Conservation (phyloP, 2,888 invertebrate genomes). For the Theodoxus fluviatilis region DNA sequence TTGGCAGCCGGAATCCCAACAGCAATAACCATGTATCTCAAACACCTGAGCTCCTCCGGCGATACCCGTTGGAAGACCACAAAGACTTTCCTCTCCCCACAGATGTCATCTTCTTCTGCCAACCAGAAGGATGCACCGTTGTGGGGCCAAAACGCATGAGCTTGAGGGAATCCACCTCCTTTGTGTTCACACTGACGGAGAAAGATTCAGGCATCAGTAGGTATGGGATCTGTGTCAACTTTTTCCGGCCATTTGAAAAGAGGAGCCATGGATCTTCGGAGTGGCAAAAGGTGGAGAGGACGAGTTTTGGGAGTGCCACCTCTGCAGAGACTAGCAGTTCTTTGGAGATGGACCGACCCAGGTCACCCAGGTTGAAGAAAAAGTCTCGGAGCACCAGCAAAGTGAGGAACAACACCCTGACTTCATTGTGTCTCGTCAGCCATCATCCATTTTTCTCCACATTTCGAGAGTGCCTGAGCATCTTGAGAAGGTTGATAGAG, state of each 20-base stretch:
- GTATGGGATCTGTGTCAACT: slow-evolving; percentile 97
- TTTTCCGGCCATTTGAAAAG: slow-evolving; percentile 83
- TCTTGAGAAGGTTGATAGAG: slow-evolving; percentile 93
- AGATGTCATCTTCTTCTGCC: slow-evolving; percentile 99
- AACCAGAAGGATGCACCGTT: slow-evolving; percentile 93
- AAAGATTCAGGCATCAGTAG: slow-evolving; percentile 85
- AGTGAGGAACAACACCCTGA: slow-evolving; percentile 85
- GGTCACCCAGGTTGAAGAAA: slow-evolving; percentile 56
- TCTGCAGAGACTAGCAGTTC: slow-evolving; percentile 43
- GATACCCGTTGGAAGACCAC: slow-evolving; percentile 92
- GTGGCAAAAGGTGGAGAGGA: slow-evolving; percentile 44
- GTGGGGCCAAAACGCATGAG: slow-evolving; percentile 79
- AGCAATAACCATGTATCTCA: slow-evolving; percentile 69
- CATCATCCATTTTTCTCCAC: slow-evolving; percentile 99
- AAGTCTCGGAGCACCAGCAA: slow-evolving; percentile 53
- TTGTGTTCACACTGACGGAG: slow-evolving; percentile 97
- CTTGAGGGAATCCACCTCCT: slow-evolving; percentile 87
- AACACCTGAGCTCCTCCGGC: slow-evolving; percentile 90
- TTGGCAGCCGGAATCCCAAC: slow-evolving; percentile 81
- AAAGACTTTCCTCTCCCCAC: slow-evolving; percentile 95
- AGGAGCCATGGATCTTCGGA: slow-evolving; percentile 39
- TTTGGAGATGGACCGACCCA: slow-evolving; percentile 42
- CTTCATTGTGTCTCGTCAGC: slow-evolving; percentile 95
- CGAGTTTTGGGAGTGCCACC: slow-evolving; percentile 36
- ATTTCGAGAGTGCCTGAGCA: slow-evolving; percentile 96